Evolutionary conservation across 2,888 invertebrate genomes (phyloP), one percentile per base, ranked within the genome.

Genomic region (Plutella xylostella): DNA sequence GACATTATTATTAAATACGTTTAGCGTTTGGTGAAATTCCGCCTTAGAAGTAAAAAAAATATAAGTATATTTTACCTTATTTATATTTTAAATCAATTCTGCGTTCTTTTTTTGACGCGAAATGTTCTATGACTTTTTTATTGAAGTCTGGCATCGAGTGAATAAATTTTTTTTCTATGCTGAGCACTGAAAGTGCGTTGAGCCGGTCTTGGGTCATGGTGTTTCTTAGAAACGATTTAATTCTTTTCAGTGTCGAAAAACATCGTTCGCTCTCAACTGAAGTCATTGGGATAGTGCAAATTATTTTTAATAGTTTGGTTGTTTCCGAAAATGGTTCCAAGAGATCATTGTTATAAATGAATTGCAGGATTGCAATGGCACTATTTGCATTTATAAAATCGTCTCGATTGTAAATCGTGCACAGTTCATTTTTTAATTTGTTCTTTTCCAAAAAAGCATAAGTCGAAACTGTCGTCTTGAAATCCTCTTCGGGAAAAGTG

Each of bases 181-280:
- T 45, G 15, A 50, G 37, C 38, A 52, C 33, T 45, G 41, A 49
- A 37, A 48, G 30, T 41, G 46, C 49, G 45, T 51, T 47, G 25
- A 50, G 46, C 35, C 51, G 47, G 39, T 49, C 53, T 38, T 51
- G 49, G 15, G 47, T 37, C 51, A 50, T 48, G 40, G 51, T 52
- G 21, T 54, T 54, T 47, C 51, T 28, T 4, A 47, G 34, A 52
- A 54, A 54, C 9, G 52, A 48, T 49, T 52, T 54, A 11, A 51
- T 45, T 51, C 47, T 52, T 21, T 54, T 51, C 38, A 49, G 45
- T 42, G 48, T 49, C 38, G 48, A 51, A 49, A 48, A 48, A 45
- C 49, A 52, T 42, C 48, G 49, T 45, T 52, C 48, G 37, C 47
- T 47, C 35, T 54, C 51, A 11, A 49, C 51, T 18, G 49, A 48